phyloP scores from a whole-genome alignment of 2,113 vertebrate species.

The Rostratula benghalensis region DNA sequence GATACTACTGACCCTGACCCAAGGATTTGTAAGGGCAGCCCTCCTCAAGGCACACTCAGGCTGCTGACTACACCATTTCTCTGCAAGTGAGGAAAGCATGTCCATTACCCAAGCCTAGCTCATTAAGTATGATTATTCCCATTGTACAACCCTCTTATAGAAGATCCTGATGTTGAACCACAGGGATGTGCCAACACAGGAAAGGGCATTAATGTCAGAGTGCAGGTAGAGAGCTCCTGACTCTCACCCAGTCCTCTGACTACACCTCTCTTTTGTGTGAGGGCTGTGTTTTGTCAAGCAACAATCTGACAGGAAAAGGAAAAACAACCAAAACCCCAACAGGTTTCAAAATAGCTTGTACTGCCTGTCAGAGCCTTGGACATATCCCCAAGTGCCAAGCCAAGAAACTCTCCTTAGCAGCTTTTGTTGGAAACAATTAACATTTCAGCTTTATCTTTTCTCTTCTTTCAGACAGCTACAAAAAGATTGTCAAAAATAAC shows the following conservation, averaged over 20 bases:
- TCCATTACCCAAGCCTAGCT: background rate
- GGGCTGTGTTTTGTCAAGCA: background rate
- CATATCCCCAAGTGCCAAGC: constrained; percentile 10
- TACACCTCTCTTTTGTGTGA: rapidly evolving
- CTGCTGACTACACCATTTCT: background rate
- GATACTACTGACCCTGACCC: background rate
- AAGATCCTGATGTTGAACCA: background rate
- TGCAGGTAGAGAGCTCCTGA: background rate
- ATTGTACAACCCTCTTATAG: background rate
- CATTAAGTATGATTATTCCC: background rate
- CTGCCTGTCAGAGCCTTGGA: constrained; percentile 30
- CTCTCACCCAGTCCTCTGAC: background rate
- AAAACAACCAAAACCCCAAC: background rate
- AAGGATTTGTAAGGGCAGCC: background rate
- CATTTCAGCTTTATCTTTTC: constrained; percentile 60
- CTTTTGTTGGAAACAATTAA: constrained; percentile 66
- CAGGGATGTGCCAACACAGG: background rate
- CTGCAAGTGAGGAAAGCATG: background rate
- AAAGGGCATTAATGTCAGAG: background rate
- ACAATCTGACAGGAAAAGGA: background rate
- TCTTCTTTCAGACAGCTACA: constrained; percentile 57
- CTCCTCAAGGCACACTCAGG: background rate
- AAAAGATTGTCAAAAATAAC: constrained; percentile 49
- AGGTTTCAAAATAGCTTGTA: background rate
- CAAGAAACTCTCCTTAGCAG: constrained; percentile 54